Conservation (phyloP, 2,888 invertebrate genomes). For the Leptinotarsa juncta region DNA sequence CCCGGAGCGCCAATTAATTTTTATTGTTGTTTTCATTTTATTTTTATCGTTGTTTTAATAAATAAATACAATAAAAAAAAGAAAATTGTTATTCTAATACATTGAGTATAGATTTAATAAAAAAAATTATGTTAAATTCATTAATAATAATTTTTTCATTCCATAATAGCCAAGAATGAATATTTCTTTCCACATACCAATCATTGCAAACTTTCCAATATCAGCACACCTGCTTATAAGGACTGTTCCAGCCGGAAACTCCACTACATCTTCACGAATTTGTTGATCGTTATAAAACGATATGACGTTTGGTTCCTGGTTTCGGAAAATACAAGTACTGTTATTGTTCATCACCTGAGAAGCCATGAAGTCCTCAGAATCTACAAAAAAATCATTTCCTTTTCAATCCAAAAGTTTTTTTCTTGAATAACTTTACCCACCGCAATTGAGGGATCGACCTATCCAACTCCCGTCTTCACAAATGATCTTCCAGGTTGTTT, state of each 20-base stretch:
- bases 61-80: no score
- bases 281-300: slow-evolving; percentile 85
- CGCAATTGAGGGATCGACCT: slow-evolving; percentile 83
- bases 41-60: no score
- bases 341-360: slow-evolving; percentile 66
- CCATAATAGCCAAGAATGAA: not conserved
- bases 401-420: not conserved
- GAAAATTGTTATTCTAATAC: no score
- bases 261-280: slow-evolving; percentile 80
- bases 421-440: slow-evolving; percentile 65
- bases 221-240: slow-evolving; percentile 78
- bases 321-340: slow-evolving; percentile 80
- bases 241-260: slow-evolving; percentile 78
- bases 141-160: no score
- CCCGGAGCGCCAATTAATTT: no score
- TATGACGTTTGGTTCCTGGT: slow-evolving; percentile 83
- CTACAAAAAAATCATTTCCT: slow-evolving; percentile 39
- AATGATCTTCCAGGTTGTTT: slow-evolving; percentile 85
- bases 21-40: no score
- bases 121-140: no score
- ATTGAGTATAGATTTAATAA: no score
- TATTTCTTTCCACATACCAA: slow-evolving; percentile 56
- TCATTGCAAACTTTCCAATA: slow-evolving; percentile 87
- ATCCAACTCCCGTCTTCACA: slow-evolving; percentile 90
- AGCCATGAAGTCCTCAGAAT: slow-evolving; percentile 59